Evolutionary conservation across 2,797 vertebrate species (phyloP), one percentile per base, ranked within the genome.

Genomic region (Coregonus suidteri): DNA sequence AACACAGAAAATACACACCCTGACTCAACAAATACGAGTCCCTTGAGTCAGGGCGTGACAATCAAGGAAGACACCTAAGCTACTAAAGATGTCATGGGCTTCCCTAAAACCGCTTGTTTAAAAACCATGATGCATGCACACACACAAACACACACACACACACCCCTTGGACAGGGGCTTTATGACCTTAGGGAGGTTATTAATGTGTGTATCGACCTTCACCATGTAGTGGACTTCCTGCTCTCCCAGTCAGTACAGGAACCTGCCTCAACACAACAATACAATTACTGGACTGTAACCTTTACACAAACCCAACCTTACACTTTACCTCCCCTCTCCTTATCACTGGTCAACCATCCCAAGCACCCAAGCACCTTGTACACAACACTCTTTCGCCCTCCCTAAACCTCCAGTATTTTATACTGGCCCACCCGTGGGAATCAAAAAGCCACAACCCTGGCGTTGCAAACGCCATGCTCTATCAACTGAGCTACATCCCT

Each of bases 141-240:
- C 71, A 16, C 53, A 30, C 35, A 18, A 25, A 73, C 77, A 75
- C 30, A 69, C 47, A 69, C 30, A 52, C 4, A 66, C 68, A 25
- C 54, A 71, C 70, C 25, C 59, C 56, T 77, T 41, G 81, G 78
- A 81, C 82, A 83, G 83, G 87, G 86, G 83, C 77, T 82, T 88
- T 78, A 88, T 88, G 84, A 89, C 81, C 82, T 84, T 52, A 67
- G 30, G 1, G 1, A 68, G 73, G 74, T 80, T 79, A 85, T 76
- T 73, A 82, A 77, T 53, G 20, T 51, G 65, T 83, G 75, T 86
- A 76, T 66, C 3, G 68, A 79, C 83, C 83, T 92, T 81, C 89
- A 87, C 83, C 89, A 90, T 90, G 84, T 88, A 75, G 81, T 89
- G 88, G 76, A 86, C 81, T 96, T 96, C 95, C 94, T 95, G 90